phyloP scores from a whole-genome alignment of 2,888 invertebrate genomes.

The Caenorhabditis parvicauda region DNA sequence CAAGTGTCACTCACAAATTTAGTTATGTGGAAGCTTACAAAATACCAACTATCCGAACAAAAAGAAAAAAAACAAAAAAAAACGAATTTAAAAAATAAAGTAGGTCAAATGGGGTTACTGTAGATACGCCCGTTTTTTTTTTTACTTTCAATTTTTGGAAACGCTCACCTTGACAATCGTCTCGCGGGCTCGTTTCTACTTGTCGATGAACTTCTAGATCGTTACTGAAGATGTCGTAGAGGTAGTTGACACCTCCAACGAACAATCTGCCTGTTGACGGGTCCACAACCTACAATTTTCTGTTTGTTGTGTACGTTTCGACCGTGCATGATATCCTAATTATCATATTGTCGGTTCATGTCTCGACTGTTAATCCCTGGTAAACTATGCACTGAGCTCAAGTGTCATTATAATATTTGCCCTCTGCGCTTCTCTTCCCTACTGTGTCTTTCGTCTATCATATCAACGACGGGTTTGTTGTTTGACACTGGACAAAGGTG shows the following conservation, averaged over 20 bases:
- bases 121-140: background rate
- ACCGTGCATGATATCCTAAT: background rate
- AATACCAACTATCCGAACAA: too few relatives aligned
- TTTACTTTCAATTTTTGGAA: background rate
- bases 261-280: conserved; percentile 54
- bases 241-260: conserved; percentile 58
- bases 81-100: too few relatives aligned
- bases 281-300: conserved; percentile 43
- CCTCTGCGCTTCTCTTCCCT: too few relatives aligned
- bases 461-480: too few relatives aligned
- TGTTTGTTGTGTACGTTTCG: background rate
- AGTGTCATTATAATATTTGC: too few relatives aligned
- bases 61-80: too few relatives aligned
- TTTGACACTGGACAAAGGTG: too few relatives aligned
- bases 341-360: background rate
- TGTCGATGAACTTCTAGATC: conserved; percentile 46
- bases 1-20: too few relatives aligned
- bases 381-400: too few relatives aligned
- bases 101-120: background rate
- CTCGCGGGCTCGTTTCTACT: conserved; percentile 50
- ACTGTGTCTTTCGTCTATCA: too few relatives aligned
- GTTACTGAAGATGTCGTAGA: conserved; percentile 53
- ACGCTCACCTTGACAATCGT: conserved; percentile 50
- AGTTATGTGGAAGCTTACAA: too few relatives aligned
- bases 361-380: background rate